phyloP scores from a whole-genome alignment of 2,888 invertebrate genomes.

The Limnephilus marmoratus region DNA sequence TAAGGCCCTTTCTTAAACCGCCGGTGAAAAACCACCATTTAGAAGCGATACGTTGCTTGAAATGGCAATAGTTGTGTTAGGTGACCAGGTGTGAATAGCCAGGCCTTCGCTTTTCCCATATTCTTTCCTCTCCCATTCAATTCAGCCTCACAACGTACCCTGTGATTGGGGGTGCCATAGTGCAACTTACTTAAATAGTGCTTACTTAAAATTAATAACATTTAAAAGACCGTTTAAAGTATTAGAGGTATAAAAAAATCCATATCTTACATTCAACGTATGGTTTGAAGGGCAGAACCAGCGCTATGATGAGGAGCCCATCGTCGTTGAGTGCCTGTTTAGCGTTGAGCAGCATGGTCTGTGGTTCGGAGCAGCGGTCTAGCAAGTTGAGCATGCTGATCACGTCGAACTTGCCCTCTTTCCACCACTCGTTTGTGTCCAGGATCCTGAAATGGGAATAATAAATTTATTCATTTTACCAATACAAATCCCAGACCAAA shows the following conservation, averaged over 20 bases:
- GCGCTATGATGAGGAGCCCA: slow-evolving; percentile 89
- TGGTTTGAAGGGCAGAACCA: slow-evolving; percentile 95
- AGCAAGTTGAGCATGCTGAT: slow-evolving; percentile 95
- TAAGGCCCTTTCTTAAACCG: background rate
- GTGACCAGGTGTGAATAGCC: too few relatives aligned
- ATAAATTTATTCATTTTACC: slow-evolving; percentile 63
- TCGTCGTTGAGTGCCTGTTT: slow-evolving; percentile 82
- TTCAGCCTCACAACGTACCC: too few relatives aligned
- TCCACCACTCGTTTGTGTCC: slow-evolving; percentile 83
- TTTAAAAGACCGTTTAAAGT: too few relatives aligned
- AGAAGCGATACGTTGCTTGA: too few relatives aligned
- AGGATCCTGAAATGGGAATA: slow-evolving; percentile 79
- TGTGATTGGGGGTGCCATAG: too few relatives aligned
- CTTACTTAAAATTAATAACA: too few relatives aligned
- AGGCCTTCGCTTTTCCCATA: too few relatives aligned
- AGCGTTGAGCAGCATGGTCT: slow-evolving; percentile 87
- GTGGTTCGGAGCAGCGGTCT: slow-evolving; percentile 93
- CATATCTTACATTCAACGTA: slow-evolving; percentile 90
- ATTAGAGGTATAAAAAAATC: too few relatives aligned
- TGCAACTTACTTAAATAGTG: too few relatives aligned
- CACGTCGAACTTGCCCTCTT: slow-evolving; percentile 81
- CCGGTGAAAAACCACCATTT: too few relatives aligned
- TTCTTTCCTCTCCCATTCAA: too few relatives aligned
- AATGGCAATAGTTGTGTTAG: too few relatives aligned
- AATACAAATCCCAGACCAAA: background rate